Base-by-base conservation (phyloP, 2,888 invertebrate species). In the Rhagonycha fulva region DNA sequence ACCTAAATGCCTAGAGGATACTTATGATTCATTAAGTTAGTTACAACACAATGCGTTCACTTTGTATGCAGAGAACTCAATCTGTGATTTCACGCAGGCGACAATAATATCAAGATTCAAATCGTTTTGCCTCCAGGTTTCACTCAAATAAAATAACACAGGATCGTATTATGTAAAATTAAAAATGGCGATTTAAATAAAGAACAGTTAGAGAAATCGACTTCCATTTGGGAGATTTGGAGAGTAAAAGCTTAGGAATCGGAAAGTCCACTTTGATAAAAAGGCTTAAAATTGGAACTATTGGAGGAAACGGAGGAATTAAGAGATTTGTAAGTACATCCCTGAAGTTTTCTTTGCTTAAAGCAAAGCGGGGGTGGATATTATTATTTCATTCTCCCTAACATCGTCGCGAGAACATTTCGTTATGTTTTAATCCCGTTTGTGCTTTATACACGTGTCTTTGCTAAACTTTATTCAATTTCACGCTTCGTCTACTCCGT, bases 21-120 rank as follows among this genome's bases (percentile, higher is more conserved):
- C 83, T 84, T 84, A 75, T 75, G 75, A 71, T 83, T 83, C 85
- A 82, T 85, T 85, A 84, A 85, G 85, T 86, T 85, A 84, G 85
- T 85, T 84, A 84, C 83, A 81, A 82, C 80, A 81, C 83, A 84
- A 84, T 83, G 84, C 84, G 82, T 84, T 84, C 83, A 82, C 86
- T 84, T 85, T 85, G 85, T 85, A 84, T 84, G 84, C 84, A 84
- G 83, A 84, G 84, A 84, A 85, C 85, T 84, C 84, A 85, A 83
- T 85, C 84, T 85, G 82, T 84, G 84, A 86, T 86, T 86, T 85
- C 85, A 85, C 85, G 85, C 85, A 84, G 72, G 71, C 83, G 85
- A 86, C 87, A 87, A 87, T 87, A 85, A 86, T 85, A 86, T 86
- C 84, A 85, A 84, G 86, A 87, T 87, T 86, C 86, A 87, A 86